Evolutionary conservation across 2,888 invertebrate genomes (phyloP).

Genomic region (Empis stercorea): DNA sequence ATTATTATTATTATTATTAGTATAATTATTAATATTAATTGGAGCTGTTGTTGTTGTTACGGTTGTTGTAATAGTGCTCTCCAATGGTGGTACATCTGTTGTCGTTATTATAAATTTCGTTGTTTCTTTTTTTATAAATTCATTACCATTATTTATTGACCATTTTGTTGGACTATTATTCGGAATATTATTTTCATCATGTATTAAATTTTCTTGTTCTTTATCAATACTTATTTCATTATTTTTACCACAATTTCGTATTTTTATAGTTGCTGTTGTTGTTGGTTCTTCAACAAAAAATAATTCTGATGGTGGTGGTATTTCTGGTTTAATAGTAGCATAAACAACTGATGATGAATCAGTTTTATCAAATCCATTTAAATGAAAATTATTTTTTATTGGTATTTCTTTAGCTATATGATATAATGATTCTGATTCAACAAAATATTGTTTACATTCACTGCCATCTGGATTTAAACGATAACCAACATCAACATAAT

Average conservation of each 20-base stretch:
- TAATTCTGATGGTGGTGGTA: conserved; percentile 21
- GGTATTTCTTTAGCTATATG: conserved; percentile 25
- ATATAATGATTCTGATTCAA: conserved; percentile 33
- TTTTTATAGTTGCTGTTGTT: conserved; percentile 6
- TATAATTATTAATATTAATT: neutral
- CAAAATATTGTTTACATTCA: conserved; percentile 31
- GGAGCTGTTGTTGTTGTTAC: too few relatives aligned
- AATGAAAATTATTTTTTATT: conserved; percentile 30
- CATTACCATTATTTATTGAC: neutral
- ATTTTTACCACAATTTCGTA: neutral
- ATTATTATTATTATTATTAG: neutral
- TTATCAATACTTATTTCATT: neutral
- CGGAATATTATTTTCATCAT: neutral
- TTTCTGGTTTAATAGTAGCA: conserved; percentile 35
- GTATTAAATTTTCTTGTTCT: neutral
- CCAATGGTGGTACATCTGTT: neutral
- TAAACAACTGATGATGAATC: conserved; percentile 27
- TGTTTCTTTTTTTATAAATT: neutral
- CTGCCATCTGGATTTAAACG: conserved; percentile 37
- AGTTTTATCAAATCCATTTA: conserved; percentile 29
- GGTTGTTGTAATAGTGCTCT: neutral
- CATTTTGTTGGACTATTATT: neutral
- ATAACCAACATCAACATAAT: conserved; percentile 36
- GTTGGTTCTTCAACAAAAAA: conserved; percentile 17
- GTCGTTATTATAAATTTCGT: too few relatives aligned